These are phyloP conservation scores for Fulica atra DNA, from an alignment of 2,113 vertebrate species.

Conservation along the genomic window DNA sequence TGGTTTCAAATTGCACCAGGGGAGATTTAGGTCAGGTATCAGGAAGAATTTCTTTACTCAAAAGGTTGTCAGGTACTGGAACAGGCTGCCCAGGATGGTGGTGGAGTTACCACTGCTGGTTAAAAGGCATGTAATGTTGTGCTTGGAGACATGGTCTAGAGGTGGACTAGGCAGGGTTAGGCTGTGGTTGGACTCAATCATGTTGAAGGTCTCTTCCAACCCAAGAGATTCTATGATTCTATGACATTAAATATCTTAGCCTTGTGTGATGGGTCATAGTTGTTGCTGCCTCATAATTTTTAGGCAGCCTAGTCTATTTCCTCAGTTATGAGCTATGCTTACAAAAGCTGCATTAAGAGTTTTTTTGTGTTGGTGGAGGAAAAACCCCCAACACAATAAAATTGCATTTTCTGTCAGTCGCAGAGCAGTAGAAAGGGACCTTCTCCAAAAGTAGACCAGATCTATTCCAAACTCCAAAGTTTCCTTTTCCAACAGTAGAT, in stretches of 20 bases:
- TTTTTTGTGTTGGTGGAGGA: not conserved
- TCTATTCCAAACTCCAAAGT: not conserved
- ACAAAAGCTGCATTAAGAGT: not conserved
- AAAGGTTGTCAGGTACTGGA: no score
- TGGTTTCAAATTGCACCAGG: no score
- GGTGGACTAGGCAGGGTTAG: no score
- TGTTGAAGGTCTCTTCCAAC: no score
- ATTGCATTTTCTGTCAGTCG: not conserved
- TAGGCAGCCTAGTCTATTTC: not conserved
- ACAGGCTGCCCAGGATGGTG: no score
- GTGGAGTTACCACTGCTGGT: no score
- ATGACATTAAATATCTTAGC: not conserved
- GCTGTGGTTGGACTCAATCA: no score
- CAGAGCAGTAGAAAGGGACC: not conserved
- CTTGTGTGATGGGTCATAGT: not conserved
- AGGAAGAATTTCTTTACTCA: no score
- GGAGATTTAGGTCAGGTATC: no score
- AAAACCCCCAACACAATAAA: not conserved
- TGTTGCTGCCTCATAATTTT: not conserved
- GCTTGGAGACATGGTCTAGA: no score
- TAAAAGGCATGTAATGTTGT: no score
- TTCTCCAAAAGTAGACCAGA: not conserved
- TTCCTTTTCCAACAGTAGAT: not conserved
- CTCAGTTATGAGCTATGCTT: not conserved
- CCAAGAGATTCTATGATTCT: no score